Evolutionary conservation across 1,140 invertebrate species (phyloP).

Genomic region (Trinorchestia longiramus): DNA sequence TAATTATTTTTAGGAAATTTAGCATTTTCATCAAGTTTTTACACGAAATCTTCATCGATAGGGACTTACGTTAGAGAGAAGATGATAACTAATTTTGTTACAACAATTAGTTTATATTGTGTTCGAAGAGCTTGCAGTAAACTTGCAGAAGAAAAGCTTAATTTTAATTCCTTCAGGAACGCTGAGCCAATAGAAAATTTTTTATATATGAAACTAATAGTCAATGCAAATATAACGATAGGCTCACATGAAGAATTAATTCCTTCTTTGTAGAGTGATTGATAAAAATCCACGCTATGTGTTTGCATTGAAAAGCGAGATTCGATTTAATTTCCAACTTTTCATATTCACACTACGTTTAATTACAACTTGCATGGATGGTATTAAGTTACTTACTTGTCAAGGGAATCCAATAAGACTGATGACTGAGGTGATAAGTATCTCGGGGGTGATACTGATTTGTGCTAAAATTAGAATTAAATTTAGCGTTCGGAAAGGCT

Average conservation of each 20-base stretch:
- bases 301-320: too few species aligned
- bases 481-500: neutral
- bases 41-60: too few species aligned
- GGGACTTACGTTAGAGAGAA: too few species aligned
- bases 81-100: too few species aligned
- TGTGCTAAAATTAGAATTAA: neutral
- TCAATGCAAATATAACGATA: neutral
- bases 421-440: neutral
- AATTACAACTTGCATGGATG: neutral
- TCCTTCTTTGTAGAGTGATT: neutral
- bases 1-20: too few species aligned
- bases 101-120: too few species aligned
- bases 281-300: neutral
- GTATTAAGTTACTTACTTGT: neutral
- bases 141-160: too few species aligned
- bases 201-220: neutral
- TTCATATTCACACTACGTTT: neutral
- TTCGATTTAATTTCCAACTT: neutral
- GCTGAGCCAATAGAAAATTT: neutral
- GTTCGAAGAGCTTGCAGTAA: too few species aligned
- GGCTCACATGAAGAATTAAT: neutral
- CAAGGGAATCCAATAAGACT: neutral
- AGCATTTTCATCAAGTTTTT: too few species aligned
- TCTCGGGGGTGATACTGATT: neutral
- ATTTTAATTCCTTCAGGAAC: too few species aligned